Evolutionary conservation across 2,113 vertebrate genomes (phyloP).

Genomic region (Benitochromis conjunctus): DNA sequence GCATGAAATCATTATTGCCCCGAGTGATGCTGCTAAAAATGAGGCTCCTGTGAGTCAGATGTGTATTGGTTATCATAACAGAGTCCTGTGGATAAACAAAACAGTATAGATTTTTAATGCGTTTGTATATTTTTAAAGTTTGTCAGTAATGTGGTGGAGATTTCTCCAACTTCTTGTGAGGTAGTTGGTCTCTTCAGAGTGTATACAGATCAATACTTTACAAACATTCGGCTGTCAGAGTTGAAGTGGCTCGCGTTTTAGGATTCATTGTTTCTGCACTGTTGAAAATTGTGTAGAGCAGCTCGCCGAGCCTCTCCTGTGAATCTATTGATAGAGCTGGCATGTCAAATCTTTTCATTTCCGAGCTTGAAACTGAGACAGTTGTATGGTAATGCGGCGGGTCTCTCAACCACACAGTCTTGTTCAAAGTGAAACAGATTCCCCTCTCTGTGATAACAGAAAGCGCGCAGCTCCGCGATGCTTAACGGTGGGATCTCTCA

Average conservation of each 20-base stretch:
- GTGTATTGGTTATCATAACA: neutral
- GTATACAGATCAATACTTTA: neutral
- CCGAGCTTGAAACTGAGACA: conserved; percentile 1
- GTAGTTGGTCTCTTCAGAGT: neutral
- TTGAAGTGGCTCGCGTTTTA: neutral
- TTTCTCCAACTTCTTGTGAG: neutral
- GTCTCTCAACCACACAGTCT: neutral
- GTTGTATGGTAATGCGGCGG: neutral
- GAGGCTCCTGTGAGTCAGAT: neutral
- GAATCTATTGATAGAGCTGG: conserved; percentile 11
- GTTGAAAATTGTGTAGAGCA: neutral
- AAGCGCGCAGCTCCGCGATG: neutral
- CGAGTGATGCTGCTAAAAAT: neutral
- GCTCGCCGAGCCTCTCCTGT: neutral
- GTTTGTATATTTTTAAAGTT: neutral
- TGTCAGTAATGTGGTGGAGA: neutral
- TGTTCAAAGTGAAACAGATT: neutral
- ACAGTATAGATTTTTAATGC: neutral
- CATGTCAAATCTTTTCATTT: conserved; percentile 16
- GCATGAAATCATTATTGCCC: conserved; percentile 12
- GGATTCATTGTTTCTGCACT: conserved; percentile 13
- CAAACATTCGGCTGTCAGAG: neutral
- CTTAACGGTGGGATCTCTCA: neutral
- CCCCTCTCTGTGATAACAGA: neutral
- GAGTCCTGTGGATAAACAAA: neutral